These are phyloP conservation scores for Theonella swinhoei DNA, from an alignment of 37 sponge, comb jelly and placozoan genomes.

Conservation along the genomic window DNA sequence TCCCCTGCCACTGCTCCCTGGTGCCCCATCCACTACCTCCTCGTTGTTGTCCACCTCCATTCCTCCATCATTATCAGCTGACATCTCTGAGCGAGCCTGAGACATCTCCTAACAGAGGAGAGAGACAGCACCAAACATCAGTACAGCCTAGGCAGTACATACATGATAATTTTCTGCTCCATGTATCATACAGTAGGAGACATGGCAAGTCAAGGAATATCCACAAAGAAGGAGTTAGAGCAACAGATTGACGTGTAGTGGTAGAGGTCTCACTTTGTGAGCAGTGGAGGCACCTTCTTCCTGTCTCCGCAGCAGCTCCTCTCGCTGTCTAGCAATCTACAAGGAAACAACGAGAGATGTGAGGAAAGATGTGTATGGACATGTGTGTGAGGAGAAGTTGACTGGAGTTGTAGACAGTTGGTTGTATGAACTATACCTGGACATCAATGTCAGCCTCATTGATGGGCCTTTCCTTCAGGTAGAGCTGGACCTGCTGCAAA, in stretches of 20 bases:
- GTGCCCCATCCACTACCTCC: slow-evolving; percentile 21
- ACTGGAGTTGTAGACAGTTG: background rate
- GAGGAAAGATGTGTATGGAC: background rate
- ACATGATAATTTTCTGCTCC: background rate
- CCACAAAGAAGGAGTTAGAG: no score
- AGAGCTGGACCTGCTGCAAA: slow-evolving; percentile 44
- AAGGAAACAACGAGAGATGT: background rate
- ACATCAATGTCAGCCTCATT: slow-evolving; percentile 29
- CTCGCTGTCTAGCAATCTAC: slow-evolving; percentile 12
- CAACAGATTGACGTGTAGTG: no score
- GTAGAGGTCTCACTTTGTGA: slow-evolving; percentile 1
- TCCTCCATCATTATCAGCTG: slow-evolving; percentile 7
- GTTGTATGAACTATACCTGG: slow-evolving; percentile 6
- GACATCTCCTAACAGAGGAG: background rate
- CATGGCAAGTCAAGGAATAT: no score
- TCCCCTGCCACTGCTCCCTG: slow-evolving; percentile 20
- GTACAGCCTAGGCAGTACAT: background rate
- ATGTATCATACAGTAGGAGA: no score
- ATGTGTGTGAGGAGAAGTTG: background rate
- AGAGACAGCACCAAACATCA: background rate
- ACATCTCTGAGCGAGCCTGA: background rate
- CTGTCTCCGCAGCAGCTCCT: slow-evolving; percentile 21
- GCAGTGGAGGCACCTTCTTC: slow-evolving; percentile 25
- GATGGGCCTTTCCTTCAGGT: slow-evolving; percentile 29
- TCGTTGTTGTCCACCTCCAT: background rate